Evolutionary conservation across 2,888 invertebrate genomes (phyloP).

Genomic region (Hoplodrina blanda): DNA sequence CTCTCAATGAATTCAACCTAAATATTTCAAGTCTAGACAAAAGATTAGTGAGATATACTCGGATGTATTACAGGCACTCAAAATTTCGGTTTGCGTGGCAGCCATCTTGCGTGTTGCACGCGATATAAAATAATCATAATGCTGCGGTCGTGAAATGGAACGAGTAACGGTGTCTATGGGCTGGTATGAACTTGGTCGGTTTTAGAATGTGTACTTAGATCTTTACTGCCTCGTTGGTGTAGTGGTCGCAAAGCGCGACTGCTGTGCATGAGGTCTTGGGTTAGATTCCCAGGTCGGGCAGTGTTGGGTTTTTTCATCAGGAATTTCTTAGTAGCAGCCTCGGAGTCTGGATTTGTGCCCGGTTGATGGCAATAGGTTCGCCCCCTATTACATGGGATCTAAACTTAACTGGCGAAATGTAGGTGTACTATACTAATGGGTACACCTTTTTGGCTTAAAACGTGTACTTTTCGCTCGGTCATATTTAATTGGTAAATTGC

Average conservation of each 20-base stretch:
- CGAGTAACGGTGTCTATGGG: slow-evolving; percentile 61
- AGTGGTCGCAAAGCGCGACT: too few relatives aligned
- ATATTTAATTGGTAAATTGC: too few relatives aligned
- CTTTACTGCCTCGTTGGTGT: background rate
- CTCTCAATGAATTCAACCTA: slow-evolving; percentile 23
- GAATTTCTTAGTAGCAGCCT: too few relatives aligned
- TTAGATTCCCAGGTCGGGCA: too few relatives aligned
- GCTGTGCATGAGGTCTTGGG: too few relatives aligned
- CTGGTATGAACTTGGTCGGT: slow-evolving; percentile 24
- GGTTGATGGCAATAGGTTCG: too few relatives aligned
- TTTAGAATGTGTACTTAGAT: slow-evolving; percentile 20
- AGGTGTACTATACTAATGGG: too few relatives aligned
- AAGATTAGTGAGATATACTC: slow-evolving; percentile 36
- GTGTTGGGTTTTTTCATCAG: too few relatives aligned
- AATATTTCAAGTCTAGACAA: slow-evolving; percentile 54
- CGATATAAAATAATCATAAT: slow-evolving; percentile 52
- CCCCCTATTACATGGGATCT: too few relatives aligned
- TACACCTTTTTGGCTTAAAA: too few relatives aligned
- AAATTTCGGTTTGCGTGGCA: slow-evolving; percentile 45
- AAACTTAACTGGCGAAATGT: too few relatives aligned
- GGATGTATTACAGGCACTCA: slow-evolving; percentile 39
- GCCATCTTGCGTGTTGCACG: slow-evolving; percentile 61
- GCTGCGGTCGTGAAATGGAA: slow-evolving; percentile 54
- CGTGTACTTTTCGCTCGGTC: too few relatives aligned
- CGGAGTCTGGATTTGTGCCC: background rate